A percentile compares a stretch with the other conserved stretches of the same genome.
phyloP scores from a whole-genome alignment of 2,113 vertebrate genomes.

The Halichoerus grypus region DNA sequence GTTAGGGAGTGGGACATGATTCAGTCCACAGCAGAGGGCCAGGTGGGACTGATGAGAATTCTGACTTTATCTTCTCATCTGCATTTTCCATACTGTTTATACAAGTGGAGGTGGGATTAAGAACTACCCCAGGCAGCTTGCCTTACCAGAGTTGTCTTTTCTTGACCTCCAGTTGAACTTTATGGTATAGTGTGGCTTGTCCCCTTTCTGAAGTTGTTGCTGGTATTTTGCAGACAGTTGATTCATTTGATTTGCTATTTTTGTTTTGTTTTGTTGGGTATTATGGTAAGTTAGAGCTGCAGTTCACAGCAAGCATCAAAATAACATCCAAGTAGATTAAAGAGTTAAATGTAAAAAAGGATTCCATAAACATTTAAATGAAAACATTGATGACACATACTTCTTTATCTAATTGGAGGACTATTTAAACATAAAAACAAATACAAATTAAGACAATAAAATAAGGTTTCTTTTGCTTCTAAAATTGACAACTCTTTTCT shows the following conservation, averaged over 20 bases:
- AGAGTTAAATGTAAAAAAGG: neutral
- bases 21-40: neutral
- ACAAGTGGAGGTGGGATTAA: neutral
- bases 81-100: neutral
- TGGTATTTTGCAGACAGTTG: neutral
- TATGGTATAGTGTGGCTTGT: neutral
- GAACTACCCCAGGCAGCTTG: neutral
- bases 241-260: constrained; percentile 1
- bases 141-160: neutral
- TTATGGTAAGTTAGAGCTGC: neutral
- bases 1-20: rapidly evolving
- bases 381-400: neutral
- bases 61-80: neutral
- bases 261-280: constrained; percentile 27
- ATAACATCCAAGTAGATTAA: neutral
- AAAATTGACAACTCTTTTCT: neutral
- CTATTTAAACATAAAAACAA: neutral
- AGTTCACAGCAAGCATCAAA: neutral
- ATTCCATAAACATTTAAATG: neutral
- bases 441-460: neutral
- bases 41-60: neutral
- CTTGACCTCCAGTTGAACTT: neutral
- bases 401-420: neutral
- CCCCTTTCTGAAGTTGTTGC: neutral
- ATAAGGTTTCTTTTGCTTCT: neutral